Base-by-base conservation (phyloP, 2,888 invertebrate genomes). In the Polyploca ridens region DNA sequence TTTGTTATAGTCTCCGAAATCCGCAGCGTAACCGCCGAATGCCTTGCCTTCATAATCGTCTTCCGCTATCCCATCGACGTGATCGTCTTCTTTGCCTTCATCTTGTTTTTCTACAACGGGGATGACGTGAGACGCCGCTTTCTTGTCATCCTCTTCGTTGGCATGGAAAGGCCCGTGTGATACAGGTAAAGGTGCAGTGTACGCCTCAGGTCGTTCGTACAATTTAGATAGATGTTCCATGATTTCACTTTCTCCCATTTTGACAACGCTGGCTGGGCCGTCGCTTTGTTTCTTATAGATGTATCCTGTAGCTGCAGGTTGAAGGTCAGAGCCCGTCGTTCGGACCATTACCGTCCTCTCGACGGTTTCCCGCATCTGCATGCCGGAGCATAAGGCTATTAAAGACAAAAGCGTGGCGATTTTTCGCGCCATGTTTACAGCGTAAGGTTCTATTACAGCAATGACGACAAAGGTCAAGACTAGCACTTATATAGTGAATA, bases 231-330 rank as follows among this genome's bases (percentile, higher is more conserved):
- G 81, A 63, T 93, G 91, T 66, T 93, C 87, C 83, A 91, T 86
- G 2, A 94, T 86, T 74, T 93, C 92, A 69, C 85, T 88, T 65
- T 91, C 92, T 38, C 89, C 91, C 87, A 94, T 89, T 76, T 92
- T 86, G 27, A 93, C 84, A 62, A 95, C 93, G 70, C 91, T 93
- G 4, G 88, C 91, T 0, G 93, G 91, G 0, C 94, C 93, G 54
- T 93, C 88, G 67, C 86, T 90, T 65, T 92, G 90, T 76, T 94
- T 94, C 71, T 93, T 93, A 81, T 94, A 94, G 49, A 94, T 91
- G 82, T 95, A 96, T 0, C 95, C 95, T 0, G 95, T 94, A 0
- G 95, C 95, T 0, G 95, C 95, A 0, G 95, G 94, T 69, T 95
- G 95, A 46, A 95, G 93, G 81, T 96, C 96, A 6, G 95, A 94